Evolutionary conservation across 64 coral and sea anemone genomes (phyloP), one percentile per base, ranked within the genome.

Genomic region (Actinia equina): DNA sequence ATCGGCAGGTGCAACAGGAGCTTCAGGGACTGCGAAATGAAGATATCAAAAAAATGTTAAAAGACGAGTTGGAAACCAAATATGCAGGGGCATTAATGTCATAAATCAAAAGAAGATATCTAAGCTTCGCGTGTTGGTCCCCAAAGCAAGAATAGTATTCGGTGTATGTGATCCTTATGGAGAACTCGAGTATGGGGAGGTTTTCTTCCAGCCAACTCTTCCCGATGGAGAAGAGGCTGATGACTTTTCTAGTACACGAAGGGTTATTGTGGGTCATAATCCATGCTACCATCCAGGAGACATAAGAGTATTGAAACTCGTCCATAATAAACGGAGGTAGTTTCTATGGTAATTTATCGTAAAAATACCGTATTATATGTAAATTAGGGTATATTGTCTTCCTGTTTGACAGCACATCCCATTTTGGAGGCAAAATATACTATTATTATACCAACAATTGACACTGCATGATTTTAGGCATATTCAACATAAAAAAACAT

Each of bases 41-140:
- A 9, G 89, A 91, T 8, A 16, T 91, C 11, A 86, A 59, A 64
- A 91, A 91, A 43, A 91, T 91, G 89, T 76, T 76, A 52, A 91
- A 91, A 44, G 89, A 91, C 8, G 59, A 70, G 30, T 37, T 1
- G 44, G 46, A 27, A 4, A 27, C 42, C 15, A 25, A 41, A 44
- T n/a, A n/a, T n/a, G n/a, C n/a, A n/a, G n/a, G n/a, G n/a, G n/a
- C n/a, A n/a, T n/a, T 43, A n/a, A 56, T 43, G 46, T 8, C 46
- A 19, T 37, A n/a, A 43, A 20, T 51, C 27, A 89, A 18, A 8
- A 83, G 4, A 56, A 63, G 57, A 67, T 27, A 4, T 82, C 89
- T 14, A 91, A 87, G 62, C 84, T 91, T 12, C 59, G 89, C 12
- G 77, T 91, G 7, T 84, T 91, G 22, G 89, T 91, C 64, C 89